phyloP scores from a whole-genome alignment of 2,797 vertebrate species.

The Pipistrellus kuhlii region DNA sequence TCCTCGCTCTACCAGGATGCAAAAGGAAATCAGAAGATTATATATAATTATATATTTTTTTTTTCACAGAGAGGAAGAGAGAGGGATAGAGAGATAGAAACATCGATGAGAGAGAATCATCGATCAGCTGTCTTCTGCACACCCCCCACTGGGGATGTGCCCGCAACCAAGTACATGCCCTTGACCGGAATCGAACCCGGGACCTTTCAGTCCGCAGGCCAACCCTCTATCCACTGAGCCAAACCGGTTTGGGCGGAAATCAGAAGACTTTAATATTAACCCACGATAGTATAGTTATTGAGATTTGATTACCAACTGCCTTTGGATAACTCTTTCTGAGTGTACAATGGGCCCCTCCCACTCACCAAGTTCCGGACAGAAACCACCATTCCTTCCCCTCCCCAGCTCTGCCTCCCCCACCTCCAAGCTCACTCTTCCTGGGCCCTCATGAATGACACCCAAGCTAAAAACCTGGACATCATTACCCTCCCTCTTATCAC shows the following conservation, averaged over 20 bases:
- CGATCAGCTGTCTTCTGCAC: no score
- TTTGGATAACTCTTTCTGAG: background rate
- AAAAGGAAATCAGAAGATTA: background rate
- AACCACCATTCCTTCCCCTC: background rate
- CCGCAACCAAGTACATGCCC: no score
- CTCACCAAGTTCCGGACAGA: background rate
- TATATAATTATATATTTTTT: no score
- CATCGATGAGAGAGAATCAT: no score
- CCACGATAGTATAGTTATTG: background rate
- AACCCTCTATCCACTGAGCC: no score
- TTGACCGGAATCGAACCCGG: no score
- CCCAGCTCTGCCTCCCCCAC: background rate
- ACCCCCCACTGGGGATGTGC: no score
- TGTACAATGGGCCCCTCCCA: background rate
- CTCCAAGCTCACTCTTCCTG: background rate
- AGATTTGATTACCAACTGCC: background rate
- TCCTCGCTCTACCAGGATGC: background rate
- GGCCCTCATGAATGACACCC: background rate
- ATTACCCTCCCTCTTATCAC: background rate
- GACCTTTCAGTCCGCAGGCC: no score
- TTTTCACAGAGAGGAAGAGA: no score
- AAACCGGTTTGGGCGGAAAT: no score
- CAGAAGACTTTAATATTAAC: background rate
- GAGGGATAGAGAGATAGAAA: no score
- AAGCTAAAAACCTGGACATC: background rate